Percentiles rank a stretch among this genome's conserved stretches.
Conservation (phyloP, 2,888 invertebrate genomes). For the Polydrusus pterygomalis region DNA sequence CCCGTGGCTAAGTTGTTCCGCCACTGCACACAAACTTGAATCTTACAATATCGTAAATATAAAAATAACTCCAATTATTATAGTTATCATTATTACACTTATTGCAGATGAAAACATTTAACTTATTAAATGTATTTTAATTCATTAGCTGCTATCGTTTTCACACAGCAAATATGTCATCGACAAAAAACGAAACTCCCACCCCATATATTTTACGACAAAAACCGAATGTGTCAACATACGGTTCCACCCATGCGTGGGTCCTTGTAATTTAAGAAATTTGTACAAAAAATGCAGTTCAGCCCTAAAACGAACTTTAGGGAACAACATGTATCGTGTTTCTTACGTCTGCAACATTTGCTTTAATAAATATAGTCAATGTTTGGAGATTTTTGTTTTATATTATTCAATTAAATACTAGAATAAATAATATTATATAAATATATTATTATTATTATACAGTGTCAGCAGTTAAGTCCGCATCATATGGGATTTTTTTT, state of each 20-base stretch:
- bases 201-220: constrained; percentile 32
- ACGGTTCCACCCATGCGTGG: constrained; percentile 35
- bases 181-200: constrained; percentile 22
- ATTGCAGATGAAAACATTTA: no score
- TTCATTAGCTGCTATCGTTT: not conserved
- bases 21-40: no score
- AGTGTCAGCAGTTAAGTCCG: no score
- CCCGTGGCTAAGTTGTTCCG: no score
- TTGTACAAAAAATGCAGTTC: not conserved
- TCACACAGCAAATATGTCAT: constrained; percentile 30
- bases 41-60: no score
- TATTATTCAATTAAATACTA: no score
- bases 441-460: no score
- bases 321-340: constrained; percentile 7
- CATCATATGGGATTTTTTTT: no score
- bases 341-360: not conserved
- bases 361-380: not conserved
- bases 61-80: no score
- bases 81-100: no score
- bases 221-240: constrained; percentile 32
- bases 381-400: no score
- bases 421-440: no score
- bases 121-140: not conserved
- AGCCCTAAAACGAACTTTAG: not conserved
- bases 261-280: constrained; percentile 22